Evolutionary conservation across 2,888 invertebrate genomes (phyloP).

Genomic region (Strigamia maritima): DNA sequence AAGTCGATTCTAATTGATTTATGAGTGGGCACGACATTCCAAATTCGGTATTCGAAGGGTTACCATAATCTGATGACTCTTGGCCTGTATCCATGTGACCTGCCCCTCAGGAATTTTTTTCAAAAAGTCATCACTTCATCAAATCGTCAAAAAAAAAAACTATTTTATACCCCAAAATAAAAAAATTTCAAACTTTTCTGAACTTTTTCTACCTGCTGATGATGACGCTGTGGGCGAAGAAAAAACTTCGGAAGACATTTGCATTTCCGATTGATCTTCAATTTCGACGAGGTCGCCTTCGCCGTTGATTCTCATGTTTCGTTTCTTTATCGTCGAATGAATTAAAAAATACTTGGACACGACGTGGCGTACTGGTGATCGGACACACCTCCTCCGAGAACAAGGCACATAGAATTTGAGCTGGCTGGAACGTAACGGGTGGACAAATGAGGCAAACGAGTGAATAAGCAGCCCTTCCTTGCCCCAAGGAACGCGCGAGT

Average conservation of each 20-base stretch:
- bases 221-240: neutral
- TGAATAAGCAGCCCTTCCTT: constrained; percentile 16
- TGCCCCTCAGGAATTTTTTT: neutral
- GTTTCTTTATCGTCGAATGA: neutral
- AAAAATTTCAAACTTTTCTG: neutral
- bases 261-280: constrained; percentile 14
- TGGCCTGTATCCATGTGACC: constrained; percentile 13
- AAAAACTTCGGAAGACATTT: constrained; percentile 11
- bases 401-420: neutral
- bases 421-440: neutral
- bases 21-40: neutral
- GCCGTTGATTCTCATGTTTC: constrained; percentile 15
- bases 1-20: constrained; percentile 11
- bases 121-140: neutral
- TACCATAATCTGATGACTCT: neutral
- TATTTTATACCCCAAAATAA: neutral
- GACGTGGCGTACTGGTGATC: constrained; percentile 12
- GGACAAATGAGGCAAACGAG: constrained; percentile 21
- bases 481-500: constrained; percentile 7
- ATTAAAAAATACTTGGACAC: neutral
- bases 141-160: neutral
- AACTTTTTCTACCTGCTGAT: neutral
- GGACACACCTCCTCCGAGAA: constrained; percentile 8
- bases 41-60: neutral
- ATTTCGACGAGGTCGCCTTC: neutral